Percentiles rank a stretch among this genome's conserved stretches.
Conservation (phyloP, 2,113 vertebrate species). For the Crotalus viridis region DNA sequence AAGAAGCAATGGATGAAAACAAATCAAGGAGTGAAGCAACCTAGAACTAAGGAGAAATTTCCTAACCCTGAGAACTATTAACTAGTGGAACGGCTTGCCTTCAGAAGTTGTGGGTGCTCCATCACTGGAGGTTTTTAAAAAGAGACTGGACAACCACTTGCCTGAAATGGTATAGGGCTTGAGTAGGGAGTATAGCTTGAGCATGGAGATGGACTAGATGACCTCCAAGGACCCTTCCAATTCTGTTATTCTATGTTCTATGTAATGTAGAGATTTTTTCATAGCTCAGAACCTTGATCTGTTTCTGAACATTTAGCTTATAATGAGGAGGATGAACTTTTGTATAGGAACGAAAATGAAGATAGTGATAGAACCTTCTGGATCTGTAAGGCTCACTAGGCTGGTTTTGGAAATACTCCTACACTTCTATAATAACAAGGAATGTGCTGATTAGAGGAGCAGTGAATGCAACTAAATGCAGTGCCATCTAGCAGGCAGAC, state of each 20-base stretch:
- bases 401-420: neutral
- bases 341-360: neutral
- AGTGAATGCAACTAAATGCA: neutral
- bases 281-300: neutral
- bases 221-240: neutral
- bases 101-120: neutral
- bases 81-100: no score
- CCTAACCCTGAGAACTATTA: neutral
- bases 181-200: neutral
- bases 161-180: neutral
- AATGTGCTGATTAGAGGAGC: neutral
- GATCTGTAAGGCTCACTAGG: neutral
- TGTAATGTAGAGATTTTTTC: neutral
- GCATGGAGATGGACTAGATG: neutral
- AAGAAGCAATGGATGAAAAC: neutral
- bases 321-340: neutral
- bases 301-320: neutral
- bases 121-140: neutral
- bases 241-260: neutral
- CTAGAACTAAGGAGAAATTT: neutral
- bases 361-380: neutral
- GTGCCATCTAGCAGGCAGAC: neutral
- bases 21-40: neutral
- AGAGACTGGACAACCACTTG: neutral
- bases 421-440: neutral